Evolutionary conservation across 1,140 invertebrate species (phyloP), one percentile per base, ranked within the genome.

Genomic region (Sycophaga agraensis): DNA sequence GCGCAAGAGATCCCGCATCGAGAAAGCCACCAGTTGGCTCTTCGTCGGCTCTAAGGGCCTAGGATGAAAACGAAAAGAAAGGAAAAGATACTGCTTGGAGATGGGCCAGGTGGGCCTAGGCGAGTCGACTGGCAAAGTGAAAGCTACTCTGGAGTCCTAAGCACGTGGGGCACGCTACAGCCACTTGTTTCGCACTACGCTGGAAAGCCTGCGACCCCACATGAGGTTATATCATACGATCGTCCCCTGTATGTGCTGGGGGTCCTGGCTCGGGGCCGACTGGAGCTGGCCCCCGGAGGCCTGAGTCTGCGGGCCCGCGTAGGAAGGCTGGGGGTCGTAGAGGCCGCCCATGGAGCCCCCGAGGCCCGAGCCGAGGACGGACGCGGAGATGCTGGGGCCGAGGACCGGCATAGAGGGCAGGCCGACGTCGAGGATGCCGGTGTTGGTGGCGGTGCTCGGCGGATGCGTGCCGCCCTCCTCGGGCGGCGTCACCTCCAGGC

Each of bases 201-300:
- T 85, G 79, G 85, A 86, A 67, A 86, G 81, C 79, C 90, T 85
- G 79, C 90, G 88, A 85, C 90, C 90, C 89, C 90, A 91, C 90
- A 91, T 91, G 42, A 91, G 88, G 84, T 92, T 88, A 84, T 92
- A 91, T 93, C 90, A 93, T 91, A 93, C 91, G 74, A 93, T 92
- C 72, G 91, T 93, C 64, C 91, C 91, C 78, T 92, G 90, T 59
- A 93, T 80, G 69, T 91, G 88, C 69, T 91, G 89, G 1, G 89
- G 86, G 70, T 90, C 89, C 22, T 86, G 83, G 14, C 81, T 73
- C 37, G 80, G 69, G 31, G 11, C 16, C 2, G 45, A 8, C n/a
- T 26, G 16, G 16, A 75, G 73, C 62, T 75, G 74, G 0, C 72
- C 64, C 11, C 70, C 57, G 17, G 67, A 61, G 2, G 67, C 17